Evolutionary conservation across 2,113 vertebrate species (phyloP).

Genomic region (Mormoops blainvillei): DNA sequence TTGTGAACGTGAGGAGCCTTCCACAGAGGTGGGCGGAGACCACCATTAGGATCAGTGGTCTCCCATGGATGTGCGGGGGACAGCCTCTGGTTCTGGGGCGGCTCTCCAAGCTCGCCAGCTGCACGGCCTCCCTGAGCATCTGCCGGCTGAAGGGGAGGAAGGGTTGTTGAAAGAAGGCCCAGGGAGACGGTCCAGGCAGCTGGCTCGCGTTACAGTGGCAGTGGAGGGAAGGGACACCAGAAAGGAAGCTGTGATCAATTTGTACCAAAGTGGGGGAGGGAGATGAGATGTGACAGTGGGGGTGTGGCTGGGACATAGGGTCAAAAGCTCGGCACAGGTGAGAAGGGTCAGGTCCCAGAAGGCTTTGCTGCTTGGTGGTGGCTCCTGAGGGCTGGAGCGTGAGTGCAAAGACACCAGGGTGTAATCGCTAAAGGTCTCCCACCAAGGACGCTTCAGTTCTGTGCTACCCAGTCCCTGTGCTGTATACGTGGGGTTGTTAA

Average conservation of each 20-base stretch:
- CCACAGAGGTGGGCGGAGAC: not conserved
- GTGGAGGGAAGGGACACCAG: not conserved
- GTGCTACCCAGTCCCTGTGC: not conserved
- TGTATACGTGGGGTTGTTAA: too few relatives aligned
- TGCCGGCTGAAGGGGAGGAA: constrained; percentile 29
- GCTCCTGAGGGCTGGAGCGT: not conserved
- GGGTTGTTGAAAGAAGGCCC: not conserved
- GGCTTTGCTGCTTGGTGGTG: not conserved
- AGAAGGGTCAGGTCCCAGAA: not conserved
- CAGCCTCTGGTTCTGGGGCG: not conserved
- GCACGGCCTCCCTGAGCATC: not conserved
- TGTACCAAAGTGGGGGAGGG: not conserved
- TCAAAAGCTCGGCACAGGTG: not conserved
- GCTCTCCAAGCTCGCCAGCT: not conserved
- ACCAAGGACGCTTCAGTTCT: not conserved
- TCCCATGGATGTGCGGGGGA: not conserved
- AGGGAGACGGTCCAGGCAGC: constrained; percentile 1
- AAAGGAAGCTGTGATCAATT: constrained; percentile 36
- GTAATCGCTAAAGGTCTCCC: not conserved
- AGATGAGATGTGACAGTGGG: not conserved
- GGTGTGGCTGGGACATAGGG: not conserved
- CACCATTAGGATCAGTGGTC: not conserved
- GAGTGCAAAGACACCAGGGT: not conserved
- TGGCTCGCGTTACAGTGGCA: constrained; percentile 51
- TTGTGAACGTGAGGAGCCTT: not conserved